Conservation (phyloP, 2,888 invertebrate species). For the Baronia brevicornis region DNA sequence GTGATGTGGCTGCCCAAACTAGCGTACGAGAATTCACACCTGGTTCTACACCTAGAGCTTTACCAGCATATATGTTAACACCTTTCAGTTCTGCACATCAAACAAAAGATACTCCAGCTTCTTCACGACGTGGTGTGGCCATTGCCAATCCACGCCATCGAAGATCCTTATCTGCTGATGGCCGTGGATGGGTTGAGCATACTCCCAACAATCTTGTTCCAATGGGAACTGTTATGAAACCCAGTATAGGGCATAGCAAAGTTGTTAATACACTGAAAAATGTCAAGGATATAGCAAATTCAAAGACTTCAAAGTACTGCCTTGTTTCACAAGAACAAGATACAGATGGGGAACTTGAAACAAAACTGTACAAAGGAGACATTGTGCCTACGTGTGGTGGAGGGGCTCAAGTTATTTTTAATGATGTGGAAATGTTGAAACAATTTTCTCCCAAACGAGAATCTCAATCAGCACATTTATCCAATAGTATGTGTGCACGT, state of each 20-base stretch:
- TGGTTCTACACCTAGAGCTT: slow-evolving; percentile 59
- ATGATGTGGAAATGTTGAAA: slow-evolving; percentile 92
- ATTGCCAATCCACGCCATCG: slow-evolving; percentile 84
- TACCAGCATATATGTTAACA: slow-evolving; percentile 60
- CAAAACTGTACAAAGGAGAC: slow-evolving; percentile 94
- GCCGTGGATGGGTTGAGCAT: slow-evolving; percentile 91
- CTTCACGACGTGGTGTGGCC: slow-evolving; percentile 77
- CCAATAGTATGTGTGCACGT: slow-evolving; percentile 48
- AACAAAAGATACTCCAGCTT: slow-evolving; percentile 45
- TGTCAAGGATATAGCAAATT: slow-evolving; percentile 83
- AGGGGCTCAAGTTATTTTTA: slow-evolving; percentile 96
- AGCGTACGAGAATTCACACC: slow-evolving; percentile 54
- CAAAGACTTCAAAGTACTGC: slow-evolving; percentile 89
- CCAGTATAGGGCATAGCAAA: slow-evolving; percentile 86
- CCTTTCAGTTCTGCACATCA: slow-evolving; percentile 52
- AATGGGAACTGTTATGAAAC: slow-evolving; percentile 92
- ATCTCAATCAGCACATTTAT: slow-evolving; percentile 33
- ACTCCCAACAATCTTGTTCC: slow-evolving; percentile 86
- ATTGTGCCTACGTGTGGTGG: slow-evolving; percentile 95
- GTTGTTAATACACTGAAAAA: slow-evolving; percentile 89
- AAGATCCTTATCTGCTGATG: slow-evolving; percentile 87
- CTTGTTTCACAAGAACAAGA: slow-evolving; percentile 94
- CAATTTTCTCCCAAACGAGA: slow-evolving; percentile 83
- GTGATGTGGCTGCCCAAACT: slow-evolving; percentile 55
- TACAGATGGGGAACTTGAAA: slow-evolving; percentile 93